Evolutionary conservation across 2,113 vertebrate species (phyloP).

Genomic region (Camelus bactrianus): DNA sequence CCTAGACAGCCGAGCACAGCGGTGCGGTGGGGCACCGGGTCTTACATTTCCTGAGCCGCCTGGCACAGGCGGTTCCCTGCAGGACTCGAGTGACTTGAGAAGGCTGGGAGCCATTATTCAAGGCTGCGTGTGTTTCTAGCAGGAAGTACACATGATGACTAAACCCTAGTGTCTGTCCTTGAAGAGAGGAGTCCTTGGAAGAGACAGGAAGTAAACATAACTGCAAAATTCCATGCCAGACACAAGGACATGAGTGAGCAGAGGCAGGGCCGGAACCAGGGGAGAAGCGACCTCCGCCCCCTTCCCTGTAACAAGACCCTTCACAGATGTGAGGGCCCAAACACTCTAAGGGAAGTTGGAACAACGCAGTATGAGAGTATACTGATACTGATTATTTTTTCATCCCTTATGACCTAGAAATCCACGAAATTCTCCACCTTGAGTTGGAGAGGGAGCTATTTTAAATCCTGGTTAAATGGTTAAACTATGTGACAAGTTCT

Average conservation of each 20-base stretch:
- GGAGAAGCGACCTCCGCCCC: neutral
- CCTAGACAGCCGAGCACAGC: neutral
- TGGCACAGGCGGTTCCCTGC: neutral
- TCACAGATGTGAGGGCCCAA: neutral
- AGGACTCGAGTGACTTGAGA: neutral
- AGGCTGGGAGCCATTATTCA: slow-evolving; percentile 29
- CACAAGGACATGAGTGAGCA: neutral
- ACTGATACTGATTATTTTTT: neutral
- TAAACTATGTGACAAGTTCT: neutral
- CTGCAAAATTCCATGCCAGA: neutral
- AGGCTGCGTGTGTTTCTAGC: neutral
- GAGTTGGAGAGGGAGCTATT: neutral
- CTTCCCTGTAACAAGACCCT: neutral
- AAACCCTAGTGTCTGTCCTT: slow-evolving; percentile 10
- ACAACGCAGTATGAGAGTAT: neutral
- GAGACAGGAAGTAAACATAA: slow-evolving; percentile 34
- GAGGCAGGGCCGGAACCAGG: rapidly evolving
- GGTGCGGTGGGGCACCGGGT: neutral
- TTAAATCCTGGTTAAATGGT: neutral
- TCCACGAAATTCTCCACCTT: neutral
- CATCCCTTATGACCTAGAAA: slow-evolving; percentile 6
- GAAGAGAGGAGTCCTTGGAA: slow-evolving; percentile 9
- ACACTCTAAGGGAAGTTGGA: neutral
- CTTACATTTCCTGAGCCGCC: neutral
- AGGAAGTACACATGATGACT: neutral